phyloP scores from a whole-genome alignment of 2,888 invertebrate species.

The Brachyopa scutellaris region DNA sequence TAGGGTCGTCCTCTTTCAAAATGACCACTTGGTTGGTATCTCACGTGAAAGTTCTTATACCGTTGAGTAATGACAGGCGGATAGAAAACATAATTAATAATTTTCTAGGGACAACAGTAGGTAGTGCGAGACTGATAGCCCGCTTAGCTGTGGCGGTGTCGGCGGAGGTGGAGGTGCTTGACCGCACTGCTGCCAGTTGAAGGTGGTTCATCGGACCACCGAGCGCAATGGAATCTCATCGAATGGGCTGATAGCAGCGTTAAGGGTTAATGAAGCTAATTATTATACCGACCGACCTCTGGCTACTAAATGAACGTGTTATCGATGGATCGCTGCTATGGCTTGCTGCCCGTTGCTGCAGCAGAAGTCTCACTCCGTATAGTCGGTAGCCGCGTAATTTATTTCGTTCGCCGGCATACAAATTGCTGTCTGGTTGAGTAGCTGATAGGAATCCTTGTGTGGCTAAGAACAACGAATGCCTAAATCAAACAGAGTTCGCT shows the following conservation, averaged over 20 bases:
- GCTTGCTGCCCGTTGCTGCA: slow-evolving; percentile 27
- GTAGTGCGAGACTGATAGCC: slow-evolving; percentile 56
- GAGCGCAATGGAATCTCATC: slow-evolving; percentile 35
- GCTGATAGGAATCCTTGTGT: slow-evolving; percentile 57
- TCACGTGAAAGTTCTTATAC: slow-evolving; percentile 70
- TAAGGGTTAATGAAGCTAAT: slow-evolving; percentile 73
- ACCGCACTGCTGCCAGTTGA: slow-evolving; percentile 44
- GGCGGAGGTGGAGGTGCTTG: slow-evolving; percentile 42
- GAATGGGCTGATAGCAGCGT: slow-evolving; percentile 53
- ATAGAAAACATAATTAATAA: slow-evolving; percentile 73
- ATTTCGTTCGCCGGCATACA: slow-evolving; percentile 57
- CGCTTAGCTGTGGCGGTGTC: slow-evolving; percentile 28
- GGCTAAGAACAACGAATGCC: slow-evolving; percentile 28
- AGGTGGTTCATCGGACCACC: slow-evolving; percentile 17
- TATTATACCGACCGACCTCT: slow-evolving; percentile 68
- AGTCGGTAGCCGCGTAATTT: slow-evolving; percentile 67
- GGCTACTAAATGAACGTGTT: slow-evolving; percentile 53
- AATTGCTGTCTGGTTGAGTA: slow-evolving; percentile 66
- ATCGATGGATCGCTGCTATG: slow-evolving; percentile 60
- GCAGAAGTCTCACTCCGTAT: slow-evolving; percentile 39
- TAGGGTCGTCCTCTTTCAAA: slow-evolving; percentile 44
- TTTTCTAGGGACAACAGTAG: slow-evolving; percentile 60
- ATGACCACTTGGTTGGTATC: slow-evolving; percentile 68
- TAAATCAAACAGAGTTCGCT: slow-evolving; percentile 22
- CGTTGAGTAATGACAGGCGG: slow-evolving; percentile 69